Conservation (phyloP, 2,113 vertebrate genomes). For the Clarias magur region DNA sequence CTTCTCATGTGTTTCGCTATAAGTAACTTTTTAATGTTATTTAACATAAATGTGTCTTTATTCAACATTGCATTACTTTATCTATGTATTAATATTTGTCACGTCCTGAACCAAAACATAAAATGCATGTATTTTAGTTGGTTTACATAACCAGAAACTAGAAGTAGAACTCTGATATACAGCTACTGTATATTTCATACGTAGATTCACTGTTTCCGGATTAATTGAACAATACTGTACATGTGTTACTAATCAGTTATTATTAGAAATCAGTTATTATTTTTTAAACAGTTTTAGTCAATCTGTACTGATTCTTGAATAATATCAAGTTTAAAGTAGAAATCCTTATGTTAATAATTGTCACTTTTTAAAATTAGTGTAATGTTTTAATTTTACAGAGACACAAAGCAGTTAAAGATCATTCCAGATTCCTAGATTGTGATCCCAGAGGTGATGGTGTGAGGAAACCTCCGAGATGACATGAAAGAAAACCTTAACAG, state of each 20-base stretch:
- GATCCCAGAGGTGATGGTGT: background rate
- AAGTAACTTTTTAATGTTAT: background rate
- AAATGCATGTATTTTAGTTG: background rate
- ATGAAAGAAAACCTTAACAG: background rate
- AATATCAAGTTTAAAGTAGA: background rate
- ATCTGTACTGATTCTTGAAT: background rate
- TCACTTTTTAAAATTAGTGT: background rate
- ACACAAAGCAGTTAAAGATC: background rate
- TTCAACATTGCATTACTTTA: background rate
- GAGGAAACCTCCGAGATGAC: background rate
- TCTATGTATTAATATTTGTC: background rate
- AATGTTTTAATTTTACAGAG: background rate
- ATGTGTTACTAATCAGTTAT: background rate
- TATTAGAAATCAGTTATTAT: background rate
- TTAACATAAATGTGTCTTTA: background rate
- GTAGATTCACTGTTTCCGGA: background rate
- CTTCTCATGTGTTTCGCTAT: background rate
- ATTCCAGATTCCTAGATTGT: background rate
- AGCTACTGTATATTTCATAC: background rate
- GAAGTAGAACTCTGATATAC: no score
- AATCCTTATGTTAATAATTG: background rate
- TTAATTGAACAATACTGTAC: background rate
- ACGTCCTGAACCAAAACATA: rapidly evolving
- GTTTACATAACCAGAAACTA: background rate
- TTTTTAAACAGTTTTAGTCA: background rate